Conservation (phyloP, 2,888 invertebrate species). For the Eugnorisma glareosa region DNA sequence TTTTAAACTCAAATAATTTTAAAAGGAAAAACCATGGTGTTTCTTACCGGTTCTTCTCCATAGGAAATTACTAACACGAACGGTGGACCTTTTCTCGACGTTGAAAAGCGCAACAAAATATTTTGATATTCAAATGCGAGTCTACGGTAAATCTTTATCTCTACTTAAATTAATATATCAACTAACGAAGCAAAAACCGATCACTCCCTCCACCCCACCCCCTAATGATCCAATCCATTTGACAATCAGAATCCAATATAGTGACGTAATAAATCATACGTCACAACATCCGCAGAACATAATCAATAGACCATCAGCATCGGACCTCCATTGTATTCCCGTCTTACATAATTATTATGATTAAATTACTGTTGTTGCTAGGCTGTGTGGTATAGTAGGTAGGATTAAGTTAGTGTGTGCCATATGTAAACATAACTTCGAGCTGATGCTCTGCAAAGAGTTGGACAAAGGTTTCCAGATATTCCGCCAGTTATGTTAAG, state of each 20-base stretch:
- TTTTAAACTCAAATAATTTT: too few species aligned
- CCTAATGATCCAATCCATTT: constrained; percentile 56
- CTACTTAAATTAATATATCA: background rate
- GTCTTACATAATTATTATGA: constrained; percentile 44
- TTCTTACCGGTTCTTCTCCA: too few species aligned
- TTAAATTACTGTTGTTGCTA: constrained; percentile 23
- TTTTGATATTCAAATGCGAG: too few species aligned
- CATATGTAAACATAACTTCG: background rate
- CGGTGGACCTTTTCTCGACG: too few species aligned
- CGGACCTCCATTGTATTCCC: constrained; percentile 57
- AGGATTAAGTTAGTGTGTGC: background rate
- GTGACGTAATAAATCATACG: constrained; percentile 69
- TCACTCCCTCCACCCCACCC: background rate
- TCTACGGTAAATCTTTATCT: too few species aligned
- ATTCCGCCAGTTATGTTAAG: background rate
- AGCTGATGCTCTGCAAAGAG: background rate
- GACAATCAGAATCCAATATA: constrained; percentile 54
- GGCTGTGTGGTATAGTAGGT: background rate
- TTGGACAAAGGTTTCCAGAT: background rate
- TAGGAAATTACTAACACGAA: too few species aligned
- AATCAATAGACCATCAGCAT: constrained; percentile 70
- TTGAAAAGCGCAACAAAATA: too few species aligned
- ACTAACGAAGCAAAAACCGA: constrained; percentile 8
- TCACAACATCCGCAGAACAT: constrained; percentile 65
- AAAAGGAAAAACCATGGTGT: too few species aligned